A percentile compares a stretch with the other conserved stretches of the same genome.
phyloP scores from a whole-genome alignment of 2,797 vertebrate species.

The Ambastaia sidthimunki region DNA sequence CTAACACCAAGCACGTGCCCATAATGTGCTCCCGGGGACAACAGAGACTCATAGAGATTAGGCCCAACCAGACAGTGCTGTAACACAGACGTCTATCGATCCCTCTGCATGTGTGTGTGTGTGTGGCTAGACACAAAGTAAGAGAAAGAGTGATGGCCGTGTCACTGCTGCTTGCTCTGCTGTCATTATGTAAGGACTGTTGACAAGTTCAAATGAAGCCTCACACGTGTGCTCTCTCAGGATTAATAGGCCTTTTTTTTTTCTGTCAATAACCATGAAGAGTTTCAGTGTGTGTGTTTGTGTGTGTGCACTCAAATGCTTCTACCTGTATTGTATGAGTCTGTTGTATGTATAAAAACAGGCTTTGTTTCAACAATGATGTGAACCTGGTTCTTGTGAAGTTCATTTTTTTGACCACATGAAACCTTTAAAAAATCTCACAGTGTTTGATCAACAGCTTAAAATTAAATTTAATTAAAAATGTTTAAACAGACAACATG shows the following conservation, averaged over 20 bases:
- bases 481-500: no score
- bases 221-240: constrained; percentile 52
- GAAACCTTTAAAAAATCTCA: no score
- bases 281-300: constrained; percentile 14
- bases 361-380: background rate
- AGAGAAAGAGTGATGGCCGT: constrained; percentile 59
- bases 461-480: no score
- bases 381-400: no score
- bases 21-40: constrained; percentile 64
- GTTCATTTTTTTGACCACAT: no score
- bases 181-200: constrained; percentile 71
- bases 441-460: no score
- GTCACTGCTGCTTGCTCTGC: constrained; percentile 69
- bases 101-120: constrained; percentile 35
- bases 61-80: constrained; percentile 50
- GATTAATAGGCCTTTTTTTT: constrained; percentile 58
- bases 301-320: constrained; percentile 11
- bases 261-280: constrained; percentile 52
- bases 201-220: constrained; percentile 78
- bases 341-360: background rate
- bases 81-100: constrained; percentile 60
- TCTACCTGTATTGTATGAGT: background rate
- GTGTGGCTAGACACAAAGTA: constrained; percentile 31
- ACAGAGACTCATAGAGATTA: constrained; percentile 55
- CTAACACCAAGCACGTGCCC: constrained; percentile 59